These are phyloP conservation scores for Synanthedon tipuliformis DNA, from an alignment of 2,888 invertebrate species.

Conservation along the genomic window DNA sequence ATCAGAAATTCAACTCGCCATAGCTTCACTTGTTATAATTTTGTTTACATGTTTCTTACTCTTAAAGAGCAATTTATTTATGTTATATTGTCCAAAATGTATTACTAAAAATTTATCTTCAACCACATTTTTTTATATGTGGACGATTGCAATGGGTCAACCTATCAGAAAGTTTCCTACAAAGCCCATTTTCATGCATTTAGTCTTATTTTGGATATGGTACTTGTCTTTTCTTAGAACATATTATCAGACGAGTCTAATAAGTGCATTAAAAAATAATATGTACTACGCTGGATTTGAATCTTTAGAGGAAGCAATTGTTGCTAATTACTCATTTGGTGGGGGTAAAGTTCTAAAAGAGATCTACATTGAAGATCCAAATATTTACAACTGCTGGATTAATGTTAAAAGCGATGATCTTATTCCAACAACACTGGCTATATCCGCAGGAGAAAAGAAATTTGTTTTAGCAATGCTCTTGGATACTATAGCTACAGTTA, in stretches of 20 bases:
- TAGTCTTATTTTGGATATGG: constrained; percentile 41
- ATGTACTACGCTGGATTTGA: constrained; percentile 28
- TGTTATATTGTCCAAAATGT: not conserved
- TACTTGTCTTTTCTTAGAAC: constrained; percentile 48
- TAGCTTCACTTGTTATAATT: constrained; percentile 27
- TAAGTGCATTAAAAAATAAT: constrained; percentile 39
- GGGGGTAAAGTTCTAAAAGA: constrained; percentile 40
- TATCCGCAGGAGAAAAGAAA: constrained; percentile 27
- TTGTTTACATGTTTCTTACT: constrained; percentile 26
- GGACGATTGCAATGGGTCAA: constrained; percentile 48
- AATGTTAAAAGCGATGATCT: constrained; percentile 24
- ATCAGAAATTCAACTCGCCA: constrained; percentile 21
- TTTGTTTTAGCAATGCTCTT: constrained; percentile 40
- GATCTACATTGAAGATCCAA: constrained; percentile 34
- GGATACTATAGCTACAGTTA: constrained; percentile 23
- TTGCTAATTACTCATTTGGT: constrained; percentile 35
- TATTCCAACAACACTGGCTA: constrained; percentile 18
- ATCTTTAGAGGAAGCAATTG: constrained; percentile 35
- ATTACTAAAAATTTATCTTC: not conserved
- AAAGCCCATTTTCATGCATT: constrained; percentile 24
- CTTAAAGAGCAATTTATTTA: constrained; percentile 18
- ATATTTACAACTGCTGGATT: constrained; percentile 34
- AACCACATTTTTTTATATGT: constrained; percentile 27
- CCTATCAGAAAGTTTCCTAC: constrained; percentile 29
- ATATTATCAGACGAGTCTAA: constrained; percentile 45